Evolutionary conservation across 1,140 invertebrate species (phyloP).

Genomic region (Neotoxoptera formosana): DNA sequence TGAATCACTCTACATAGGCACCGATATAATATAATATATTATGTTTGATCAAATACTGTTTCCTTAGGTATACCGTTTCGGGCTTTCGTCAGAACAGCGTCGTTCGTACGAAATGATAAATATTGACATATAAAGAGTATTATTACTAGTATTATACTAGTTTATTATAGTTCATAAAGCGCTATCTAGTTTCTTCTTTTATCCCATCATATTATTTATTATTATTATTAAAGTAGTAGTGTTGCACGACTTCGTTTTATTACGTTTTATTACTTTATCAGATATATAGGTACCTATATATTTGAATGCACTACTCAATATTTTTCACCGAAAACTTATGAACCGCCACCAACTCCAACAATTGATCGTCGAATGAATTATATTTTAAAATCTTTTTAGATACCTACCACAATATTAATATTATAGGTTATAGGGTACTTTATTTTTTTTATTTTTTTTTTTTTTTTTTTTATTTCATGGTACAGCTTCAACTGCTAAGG

Average conservation of each 20-base stretch:
- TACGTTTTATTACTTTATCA: background rate
- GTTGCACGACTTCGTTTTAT: background rate
- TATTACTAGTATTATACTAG: background rate
- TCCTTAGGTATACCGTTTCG: background rate
- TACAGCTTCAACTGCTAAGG: too few relatives aligned
- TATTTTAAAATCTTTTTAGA: too few relatives aligned
- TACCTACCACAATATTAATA: too few relatives aligned
- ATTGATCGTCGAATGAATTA: too few relatives aligned
- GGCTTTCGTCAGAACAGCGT: background rate
- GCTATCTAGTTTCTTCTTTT: slow-evolving; percentile 26
- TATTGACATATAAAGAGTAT: background rate
- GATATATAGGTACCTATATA: too few relatives aligned
- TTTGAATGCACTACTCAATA: background rate
- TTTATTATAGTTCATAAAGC: slow-evolving; percentile 10
- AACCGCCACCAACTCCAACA: too few relatives aligned
- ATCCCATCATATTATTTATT: background rate
- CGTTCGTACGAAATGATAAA: background rate
- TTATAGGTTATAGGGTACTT: too few relatives aligned
- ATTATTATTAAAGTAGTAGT: background rate
- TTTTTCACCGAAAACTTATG: background rate
- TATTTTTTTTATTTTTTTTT: too few relatives aligned
- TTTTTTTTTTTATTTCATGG: too few relatives aligned
- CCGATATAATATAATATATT: too few relatives aligned
- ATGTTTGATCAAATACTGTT: background rate
- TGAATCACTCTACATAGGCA: background rate